Conservation (phyloP, 2,888 invertebrate species). For the Cloeon dipterum region DNA sequence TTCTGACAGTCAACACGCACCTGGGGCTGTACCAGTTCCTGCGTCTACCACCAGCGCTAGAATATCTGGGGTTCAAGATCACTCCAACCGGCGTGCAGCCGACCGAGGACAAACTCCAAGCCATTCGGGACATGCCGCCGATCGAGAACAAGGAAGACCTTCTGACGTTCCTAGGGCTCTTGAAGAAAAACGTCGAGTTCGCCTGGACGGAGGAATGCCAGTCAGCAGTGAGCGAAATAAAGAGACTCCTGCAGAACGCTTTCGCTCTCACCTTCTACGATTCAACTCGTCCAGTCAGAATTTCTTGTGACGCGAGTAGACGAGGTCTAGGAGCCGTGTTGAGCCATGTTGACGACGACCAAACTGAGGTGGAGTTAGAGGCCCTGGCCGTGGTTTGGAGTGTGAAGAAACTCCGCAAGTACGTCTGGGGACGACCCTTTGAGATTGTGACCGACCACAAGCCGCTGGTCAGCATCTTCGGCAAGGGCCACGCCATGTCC, state of each 20-base stretch:
- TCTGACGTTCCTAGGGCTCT: background rate
- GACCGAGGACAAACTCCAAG: background rate
- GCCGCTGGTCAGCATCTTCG: conserved; percentile 16
- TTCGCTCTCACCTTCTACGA: conserved; percentile 13
- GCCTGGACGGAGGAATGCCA: background rate
- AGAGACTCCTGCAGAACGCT: conserved; percentile 6
- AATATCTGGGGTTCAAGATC: conserved; percentile 1
- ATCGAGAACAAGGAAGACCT: background rate
- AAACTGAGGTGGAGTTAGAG: conserved; percentile 11
- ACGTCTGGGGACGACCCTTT: conserved; percentile 10
- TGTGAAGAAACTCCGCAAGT: conserved; percentile 10
- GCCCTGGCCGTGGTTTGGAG: conserved; percentile 13
- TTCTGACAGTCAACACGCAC: conserved; percentile 9
- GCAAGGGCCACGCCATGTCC: conserved; percentile 12
- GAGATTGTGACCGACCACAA: conserved; percentile 16
- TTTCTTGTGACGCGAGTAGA: conserved; percentile 11
- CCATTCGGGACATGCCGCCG: background rate
- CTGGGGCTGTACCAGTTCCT: conserved; percentile 1
- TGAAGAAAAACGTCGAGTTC: background rate
- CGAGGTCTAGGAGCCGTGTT: conserved; percentile 11
- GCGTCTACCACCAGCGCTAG: conserved; percentile 3
- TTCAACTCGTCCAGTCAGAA: conserved; percentile 9
- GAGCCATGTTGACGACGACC: conserved; percentile 11
- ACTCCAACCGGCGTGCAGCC: background rate
- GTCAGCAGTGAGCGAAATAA: background rate